Base-by-base conservation (phyloP, 2,797 vertebrate genomes). In the Acanthurus tractus region DNA sequence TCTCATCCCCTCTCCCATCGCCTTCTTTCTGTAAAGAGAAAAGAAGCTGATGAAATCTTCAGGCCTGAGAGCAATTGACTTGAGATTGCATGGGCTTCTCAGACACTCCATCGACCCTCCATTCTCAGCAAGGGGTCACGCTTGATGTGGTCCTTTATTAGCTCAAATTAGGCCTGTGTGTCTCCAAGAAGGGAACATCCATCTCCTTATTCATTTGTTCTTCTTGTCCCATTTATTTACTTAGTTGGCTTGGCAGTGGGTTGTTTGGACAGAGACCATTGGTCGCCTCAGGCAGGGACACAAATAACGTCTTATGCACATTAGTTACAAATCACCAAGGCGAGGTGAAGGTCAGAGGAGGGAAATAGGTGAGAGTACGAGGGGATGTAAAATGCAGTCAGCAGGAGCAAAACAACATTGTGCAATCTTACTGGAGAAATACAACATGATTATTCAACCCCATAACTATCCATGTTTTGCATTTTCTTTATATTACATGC, bases 71-170 rank as follows among this genome's bases (percentile, higher is more conserved):
- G 82, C 87, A 84, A 92, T 89, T 87, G 87, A 91, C 83, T 85
- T 55, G 81, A 86, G 83, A 90, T 92, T 84, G 80, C 87, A 70
- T 49, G 44, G 74, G 76, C 76, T 88, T 72, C 82, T 78, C 73
- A 78, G 80, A 85, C 88, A 79, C 85, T 68, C 64, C 79, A 83
- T 87, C 84, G 89, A 90, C 90, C 89, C 84, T 74, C 58, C 42
- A 17, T 75, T 83, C 86, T 46, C 85, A 69, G 86, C 29, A 15
- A 84, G 82, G 89, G 91, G 29, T 88, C 91, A 90, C 78, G 87
- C 90, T 87, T 89, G 76, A 93, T 83, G 81, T 81, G 85, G 8
- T 91, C 86, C 84, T 93, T 92, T 93, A 93, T 93, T 85, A 92
- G 80, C 86, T 83, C 88, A 91, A 92, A 93, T 93, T 92, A 92